These are phyloP conservation scores for Bombus breviceps DNA, from an alignment of 1,140 invertebrate species.

Conservation along the genomic window DNA sequence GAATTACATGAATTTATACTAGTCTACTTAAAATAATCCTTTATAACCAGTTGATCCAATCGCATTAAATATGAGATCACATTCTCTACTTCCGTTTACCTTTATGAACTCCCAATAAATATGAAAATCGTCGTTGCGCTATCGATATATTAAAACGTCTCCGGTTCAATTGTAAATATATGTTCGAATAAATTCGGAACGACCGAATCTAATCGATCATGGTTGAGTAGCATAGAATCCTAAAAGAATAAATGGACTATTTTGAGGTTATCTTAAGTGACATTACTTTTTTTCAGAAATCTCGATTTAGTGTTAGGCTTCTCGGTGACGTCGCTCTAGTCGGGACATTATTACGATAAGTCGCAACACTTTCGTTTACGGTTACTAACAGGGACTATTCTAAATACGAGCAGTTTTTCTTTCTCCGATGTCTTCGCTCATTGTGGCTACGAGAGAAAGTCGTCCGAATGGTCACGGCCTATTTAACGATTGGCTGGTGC, in stretches of 20 bases:
- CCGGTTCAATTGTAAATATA: too few species aligned
- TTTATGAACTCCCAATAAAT: background rate
- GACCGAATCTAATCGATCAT: too few species aligned
- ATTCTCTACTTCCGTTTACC: background rate
- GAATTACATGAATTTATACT: too few species aligned
- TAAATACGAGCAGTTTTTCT: conserved; percentile 47
- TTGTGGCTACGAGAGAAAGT: conserved; percentile 73
- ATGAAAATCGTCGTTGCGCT: background rate
- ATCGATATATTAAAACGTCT: background rate
- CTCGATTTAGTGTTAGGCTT: background rate
- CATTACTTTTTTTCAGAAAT: background rate
- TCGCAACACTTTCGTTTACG: background rate
- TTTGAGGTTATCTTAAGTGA: conserved; percentile 27
- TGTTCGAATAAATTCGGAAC: background rate
- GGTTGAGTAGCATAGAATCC: background rate
- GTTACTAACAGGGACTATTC: conserved; percentile 10
- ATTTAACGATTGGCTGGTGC: conserved; percentile 69
- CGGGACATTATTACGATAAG: background rate
- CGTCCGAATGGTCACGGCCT: conserved; percentile 75
- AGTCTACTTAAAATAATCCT: background rate
- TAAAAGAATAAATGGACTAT: background rate
- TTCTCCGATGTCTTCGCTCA: conserved; percentile 50
- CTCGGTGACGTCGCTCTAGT: background rate
- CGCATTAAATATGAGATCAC: background rate
- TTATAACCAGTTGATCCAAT: background rate